Percentiles rank a stretch among this genome's conserved stretches.
phyloP scores from a whole-genome alignment of 2,113 vertebrate genomes.

The Parotia lawesii region DNA sequence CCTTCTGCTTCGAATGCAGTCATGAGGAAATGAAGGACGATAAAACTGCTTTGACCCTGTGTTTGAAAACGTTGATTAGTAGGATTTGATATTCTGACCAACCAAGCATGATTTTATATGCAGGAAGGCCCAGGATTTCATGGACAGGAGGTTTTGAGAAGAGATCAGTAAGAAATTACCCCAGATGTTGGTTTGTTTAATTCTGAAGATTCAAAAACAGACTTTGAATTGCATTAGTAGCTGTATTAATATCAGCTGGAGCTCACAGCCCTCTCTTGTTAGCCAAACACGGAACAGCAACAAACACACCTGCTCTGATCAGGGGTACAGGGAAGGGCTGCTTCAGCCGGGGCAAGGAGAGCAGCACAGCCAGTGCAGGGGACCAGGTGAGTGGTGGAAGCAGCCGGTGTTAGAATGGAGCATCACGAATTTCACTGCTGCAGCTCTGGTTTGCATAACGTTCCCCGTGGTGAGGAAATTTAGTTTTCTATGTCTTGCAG shows the following conservation, averaged over 20 bases:
- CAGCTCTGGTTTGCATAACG: neutral
- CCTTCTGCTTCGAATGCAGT: neutral
- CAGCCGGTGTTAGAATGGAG: neutral
- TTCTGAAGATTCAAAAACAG: neutral
- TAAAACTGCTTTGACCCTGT: neutral
- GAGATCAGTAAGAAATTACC: neutral
- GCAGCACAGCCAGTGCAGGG: neutral
- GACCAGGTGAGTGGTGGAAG: neutral
- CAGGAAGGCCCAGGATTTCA: neutral
- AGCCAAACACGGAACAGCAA: neutral
- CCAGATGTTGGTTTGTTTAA: neutral
- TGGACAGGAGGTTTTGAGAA: neutral
- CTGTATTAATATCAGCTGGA: neutral
- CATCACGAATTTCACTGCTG: neutral
- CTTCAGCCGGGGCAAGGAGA: neutral
- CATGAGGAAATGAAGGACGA: neutral
- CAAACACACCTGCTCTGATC: neutral
- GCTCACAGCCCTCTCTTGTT: neutral
- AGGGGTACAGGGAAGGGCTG: neutral
- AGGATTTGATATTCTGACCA: neutral
- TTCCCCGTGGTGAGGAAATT: neutral
- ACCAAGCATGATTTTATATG: neutral
- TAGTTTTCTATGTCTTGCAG: neutral
- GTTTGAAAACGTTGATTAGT: neutral
- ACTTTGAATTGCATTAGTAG: neutral